These are phyloP conservation scores for Mustela lutreola DNA, from an alignment of 2,113 vertebrate genomes.

Conservation along the genomic window DNA sequence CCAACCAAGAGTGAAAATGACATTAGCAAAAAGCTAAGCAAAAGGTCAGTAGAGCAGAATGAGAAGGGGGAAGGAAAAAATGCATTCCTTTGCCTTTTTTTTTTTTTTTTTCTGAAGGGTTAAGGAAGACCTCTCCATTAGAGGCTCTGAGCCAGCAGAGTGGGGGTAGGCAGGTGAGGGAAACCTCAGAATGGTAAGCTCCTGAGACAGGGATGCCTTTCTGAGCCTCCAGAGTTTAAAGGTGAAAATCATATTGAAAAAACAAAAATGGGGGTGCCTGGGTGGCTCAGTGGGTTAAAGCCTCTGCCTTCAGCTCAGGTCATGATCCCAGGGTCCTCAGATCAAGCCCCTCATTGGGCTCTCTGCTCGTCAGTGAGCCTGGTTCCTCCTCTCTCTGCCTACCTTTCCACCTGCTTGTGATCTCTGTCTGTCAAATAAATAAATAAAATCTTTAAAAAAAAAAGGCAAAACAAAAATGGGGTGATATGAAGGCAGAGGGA, in stretches of 20 bases:
- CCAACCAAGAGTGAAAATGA: constrained; percentile 89
- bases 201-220: not conserved
- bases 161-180: not conserved
- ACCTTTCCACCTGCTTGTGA: too few species aligned
- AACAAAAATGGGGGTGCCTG: not conserved
- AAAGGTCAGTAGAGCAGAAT: constrained; percentile 87
- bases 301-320: too few species aligned
- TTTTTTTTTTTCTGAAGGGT: constrained; percentile 68
- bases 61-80: constrained; percentile 47
- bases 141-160: not conserved
- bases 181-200: not conserved
- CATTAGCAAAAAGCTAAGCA: constrained; percentile 87
- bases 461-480: not conserved
- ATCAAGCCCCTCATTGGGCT: too few species aligned
- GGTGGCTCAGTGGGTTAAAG: too few species aligned
- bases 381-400: too few species aligned
- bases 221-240: not conserved
- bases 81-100: constrained; percentile 17
- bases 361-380: too few species aligned
- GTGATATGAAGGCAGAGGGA: not conserved
- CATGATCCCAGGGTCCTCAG: too few species aligned
- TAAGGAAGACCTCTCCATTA: constrained; percentile 30
- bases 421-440: too few species aligned
- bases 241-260: not conserved
- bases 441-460: too few species aligned